Base-by-base conservation (phyloP, 2,113 vertebrate genomes). In the Odontophorus gujanensis region DNA sequence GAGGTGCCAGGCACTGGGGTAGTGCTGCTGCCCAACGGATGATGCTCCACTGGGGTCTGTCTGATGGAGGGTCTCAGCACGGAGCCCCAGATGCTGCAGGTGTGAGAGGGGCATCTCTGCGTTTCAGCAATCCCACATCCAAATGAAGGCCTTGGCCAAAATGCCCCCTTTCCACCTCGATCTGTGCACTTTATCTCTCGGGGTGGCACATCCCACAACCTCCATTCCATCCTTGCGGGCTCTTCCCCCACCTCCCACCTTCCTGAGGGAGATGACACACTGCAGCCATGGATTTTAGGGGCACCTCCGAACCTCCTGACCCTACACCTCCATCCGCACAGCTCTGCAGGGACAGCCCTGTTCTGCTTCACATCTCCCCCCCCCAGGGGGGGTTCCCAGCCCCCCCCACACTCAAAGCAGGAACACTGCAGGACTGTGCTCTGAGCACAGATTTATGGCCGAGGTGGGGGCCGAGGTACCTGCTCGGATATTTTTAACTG, bases 401-500 rank as follows among this genome's bases (percentile, higher is more conserved):
- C 69, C 59, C 83, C 83, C 82, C 77, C 73, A 57, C 14, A 53
- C 21, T 24, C 47, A 1, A 22, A 2, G 0, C 7, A 13, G 72
- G 93, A 93, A 82, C 94, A 95, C 87, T 93, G 80, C 1, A 19
- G 83, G 89, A 45, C 81, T 94, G 81, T 96, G 81, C 68, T 86
- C 15, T 3, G 13, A 92, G 89, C 72, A 89, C 81, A 91, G 87
- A 81, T 96, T 96, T 96, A 94, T 38, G 8, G 81, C 85, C 21
- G 48, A 66, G 50, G 26, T 25, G 63, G 38, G 63, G 55, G 55
- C 77, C 51, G 12, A 94, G 95, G 89, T 96, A 97, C 96, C 93
- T 96, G 94, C 92, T 95, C 59, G 5, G 85, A 87, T 95, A 94
- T 97, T 97, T 96, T 95, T 94, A 95, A 81, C 95, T 90, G 11